Conservation (phyloP, 2,113 vertebrate genomes). For the Probosciger aterrimus region DNA sequence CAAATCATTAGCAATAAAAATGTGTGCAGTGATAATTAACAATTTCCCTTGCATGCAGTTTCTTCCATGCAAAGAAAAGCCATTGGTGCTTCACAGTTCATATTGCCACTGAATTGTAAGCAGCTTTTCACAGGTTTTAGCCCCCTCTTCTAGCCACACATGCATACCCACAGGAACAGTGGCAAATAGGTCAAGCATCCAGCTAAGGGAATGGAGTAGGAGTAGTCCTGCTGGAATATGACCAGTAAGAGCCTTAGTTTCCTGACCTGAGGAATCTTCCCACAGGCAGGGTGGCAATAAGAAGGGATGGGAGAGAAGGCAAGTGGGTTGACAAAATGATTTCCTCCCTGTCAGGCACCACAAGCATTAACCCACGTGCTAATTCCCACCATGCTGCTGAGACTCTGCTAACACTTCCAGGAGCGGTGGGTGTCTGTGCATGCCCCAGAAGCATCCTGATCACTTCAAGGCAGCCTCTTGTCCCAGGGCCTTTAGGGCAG, state of each 20-base stretch:
- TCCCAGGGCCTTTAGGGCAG: neutral
- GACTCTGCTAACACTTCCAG: neutral
- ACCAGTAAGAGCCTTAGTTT: neutral
- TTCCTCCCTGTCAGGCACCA: neutral
- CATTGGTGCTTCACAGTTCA: neutral
- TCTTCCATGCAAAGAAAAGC: neutral
- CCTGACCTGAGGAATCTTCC: neutral
- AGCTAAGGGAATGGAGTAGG: neutral
- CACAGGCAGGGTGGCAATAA: neutral
- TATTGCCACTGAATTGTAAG: neutral
- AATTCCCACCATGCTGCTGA: neutral
- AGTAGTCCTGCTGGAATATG: neutral
- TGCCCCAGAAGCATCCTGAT: neutral
- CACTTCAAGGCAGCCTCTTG: neutral
- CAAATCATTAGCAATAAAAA: constrained; percentile 9
- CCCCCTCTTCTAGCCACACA: neutral
- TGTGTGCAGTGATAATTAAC: neutral
- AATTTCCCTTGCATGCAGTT: neutral
- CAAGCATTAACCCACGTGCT: neutral
- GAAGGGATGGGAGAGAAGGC: neutral
- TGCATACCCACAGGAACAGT: neutral
- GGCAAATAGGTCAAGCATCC: neutral
- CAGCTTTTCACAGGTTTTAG: neutral
- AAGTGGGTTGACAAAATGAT: neutral
- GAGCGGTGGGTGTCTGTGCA: neutral